A percentile compares a stretch with the other conserved stretches of the same genome.
These are phyloP conservation scores for Nephrotoma flavescens DNA, from an alignment of 2,888 invertebrate genomes.

Conservation along the genomic window DNA sequence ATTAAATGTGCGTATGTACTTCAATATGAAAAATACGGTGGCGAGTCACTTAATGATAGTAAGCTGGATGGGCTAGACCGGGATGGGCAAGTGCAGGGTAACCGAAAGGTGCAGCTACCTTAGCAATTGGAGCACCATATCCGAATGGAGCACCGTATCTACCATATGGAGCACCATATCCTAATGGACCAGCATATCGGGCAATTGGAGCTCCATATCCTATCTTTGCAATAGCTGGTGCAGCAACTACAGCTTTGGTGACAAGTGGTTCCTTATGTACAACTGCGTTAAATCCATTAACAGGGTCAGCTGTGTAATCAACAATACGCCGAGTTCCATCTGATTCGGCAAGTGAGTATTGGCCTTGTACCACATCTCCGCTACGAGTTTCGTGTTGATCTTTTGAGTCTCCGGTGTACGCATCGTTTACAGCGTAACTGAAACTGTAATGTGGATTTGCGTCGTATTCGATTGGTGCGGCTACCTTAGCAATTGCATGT, in stretches of 20 bases:
- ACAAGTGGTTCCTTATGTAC: conserved; percentile 36
- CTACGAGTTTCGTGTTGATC: conserved; percentile 37
- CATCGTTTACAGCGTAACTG: conserved; percentile 39
- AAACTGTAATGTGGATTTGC: conserved; percentile 40
- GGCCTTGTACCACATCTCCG: conserved; percentile 40
- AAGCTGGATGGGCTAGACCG: background rate
- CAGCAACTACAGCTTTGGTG: conserved; percentile 14
- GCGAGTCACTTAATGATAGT: background rate
- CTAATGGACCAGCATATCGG: background rate
- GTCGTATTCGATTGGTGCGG: conserved; percentile 24
- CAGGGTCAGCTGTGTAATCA: conserved; percentile 41
- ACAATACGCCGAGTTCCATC: conserved; percentile 40
- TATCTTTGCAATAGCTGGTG: conserved; percentile 7
- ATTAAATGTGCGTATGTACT: background rate
- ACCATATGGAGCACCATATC: background rate
- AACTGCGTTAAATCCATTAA: conserved; percentile 42
- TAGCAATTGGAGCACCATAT: background rate
- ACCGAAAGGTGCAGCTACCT: background rate
- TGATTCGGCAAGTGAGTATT: conserved; percentile 38
- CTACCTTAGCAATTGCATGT: conserved; percentile 12
- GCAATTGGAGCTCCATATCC: conserved; percentile 7
- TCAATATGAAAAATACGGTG: too few species aligned
- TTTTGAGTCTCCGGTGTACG: conserved; percentile 39
- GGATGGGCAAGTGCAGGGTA: background rate
- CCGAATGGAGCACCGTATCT: background rate